Percentiles rank a stretch among this genome's conserved stretches.
Conservation (phyloP, 2,888 invertebrate genomes). For the Acrocera orbiculus region DNA sequence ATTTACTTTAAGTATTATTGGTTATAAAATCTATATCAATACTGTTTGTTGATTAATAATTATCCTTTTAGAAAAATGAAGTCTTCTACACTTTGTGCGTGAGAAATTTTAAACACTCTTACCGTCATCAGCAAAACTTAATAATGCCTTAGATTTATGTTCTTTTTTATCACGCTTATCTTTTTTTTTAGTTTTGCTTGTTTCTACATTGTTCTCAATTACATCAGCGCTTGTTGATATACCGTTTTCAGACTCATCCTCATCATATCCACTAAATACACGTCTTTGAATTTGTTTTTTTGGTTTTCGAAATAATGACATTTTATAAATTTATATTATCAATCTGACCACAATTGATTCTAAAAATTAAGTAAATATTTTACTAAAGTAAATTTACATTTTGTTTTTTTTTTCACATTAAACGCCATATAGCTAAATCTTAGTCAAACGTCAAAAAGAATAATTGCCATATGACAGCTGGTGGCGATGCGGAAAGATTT, state of each 20-base stretch:
- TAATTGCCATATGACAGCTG: too few relatives aligned
- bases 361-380: too few relatives aligned
- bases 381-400: too few relatives aligned
- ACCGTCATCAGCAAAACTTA: slow-evolving; percentile 71
- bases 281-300: slow-evolving; percentile 65
- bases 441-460: too few relatives aligned
- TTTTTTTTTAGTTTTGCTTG: slow-evolving; percentile 12
- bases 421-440: too few relatives aligned
- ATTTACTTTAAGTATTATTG: too few relatives aligned
- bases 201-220: slow-evolving; percentile 25
- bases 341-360: too few relatives aligned
- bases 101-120: slow-evolving; percentile 12
- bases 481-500: too few relatives aligned
- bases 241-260: slow-evolving; percentile 38
- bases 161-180: slow-evolving; percentile 14
- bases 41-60: too few relatives aligned
- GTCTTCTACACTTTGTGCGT: background rate
- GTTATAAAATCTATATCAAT: too few relatives aligned
- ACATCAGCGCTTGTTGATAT: slow-evolving; percentile 27
- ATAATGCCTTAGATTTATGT: slow-evolving; percentile 33
- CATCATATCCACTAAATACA: slow-evolving; percentile 53
- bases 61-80: background rate
- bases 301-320: slow-evolving; percentile 79
- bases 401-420: too few relatives aligned
- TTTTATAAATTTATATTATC: too few relatives aligned